Evolutionary conservation across 2,113 vertebrate species (phyloP).

Genomic region (Catharus fuscescens): DNA sequence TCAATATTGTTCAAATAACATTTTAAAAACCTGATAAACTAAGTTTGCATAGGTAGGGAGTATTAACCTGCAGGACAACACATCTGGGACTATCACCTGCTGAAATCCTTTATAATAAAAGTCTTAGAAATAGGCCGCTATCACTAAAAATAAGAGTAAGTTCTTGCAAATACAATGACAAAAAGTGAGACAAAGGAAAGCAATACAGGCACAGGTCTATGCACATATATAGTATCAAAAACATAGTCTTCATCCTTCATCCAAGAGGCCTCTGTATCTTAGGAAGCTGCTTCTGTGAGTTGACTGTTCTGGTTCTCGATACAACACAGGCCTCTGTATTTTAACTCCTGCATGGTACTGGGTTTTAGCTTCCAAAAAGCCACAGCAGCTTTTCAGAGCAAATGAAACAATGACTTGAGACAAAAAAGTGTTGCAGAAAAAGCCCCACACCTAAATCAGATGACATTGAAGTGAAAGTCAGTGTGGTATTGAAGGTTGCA

Average conservation of each 20-base stretch:
- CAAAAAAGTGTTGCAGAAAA: background rate
- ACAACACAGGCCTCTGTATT: background rate
- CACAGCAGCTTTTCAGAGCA: background rate
- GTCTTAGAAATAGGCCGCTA: background rate
- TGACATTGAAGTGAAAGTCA: background rate
- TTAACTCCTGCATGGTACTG: background rate
- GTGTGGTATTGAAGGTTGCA: background rate
- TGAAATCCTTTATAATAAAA: background rate
- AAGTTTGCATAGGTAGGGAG: background rate
- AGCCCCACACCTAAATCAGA: background rate
- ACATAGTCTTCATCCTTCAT: accelerated
- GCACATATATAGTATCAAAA: background rate
- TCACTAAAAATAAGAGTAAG: background rate
- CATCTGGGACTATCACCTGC: background rate
- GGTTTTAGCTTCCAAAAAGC: background rate
- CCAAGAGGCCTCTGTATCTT: background rate
- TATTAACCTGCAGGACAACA: background rate
- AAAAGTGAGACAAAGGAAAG: background rate
- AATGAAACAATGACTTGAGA: background rate
- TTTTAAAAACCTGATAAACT: background rate
- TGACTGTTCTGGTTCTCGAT: background rate
- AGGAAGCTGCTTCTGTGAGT: background rate
- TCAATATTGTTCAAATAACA: background rate
- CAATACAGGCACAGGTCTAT: background rate
- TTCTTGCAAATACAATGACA: background rate